Evolutionary conservation across 2,888 invertebrate species (phyloP), one percentile per base, ranked within the genome.

Genomic region (Apotomis betuletana): DNA sequence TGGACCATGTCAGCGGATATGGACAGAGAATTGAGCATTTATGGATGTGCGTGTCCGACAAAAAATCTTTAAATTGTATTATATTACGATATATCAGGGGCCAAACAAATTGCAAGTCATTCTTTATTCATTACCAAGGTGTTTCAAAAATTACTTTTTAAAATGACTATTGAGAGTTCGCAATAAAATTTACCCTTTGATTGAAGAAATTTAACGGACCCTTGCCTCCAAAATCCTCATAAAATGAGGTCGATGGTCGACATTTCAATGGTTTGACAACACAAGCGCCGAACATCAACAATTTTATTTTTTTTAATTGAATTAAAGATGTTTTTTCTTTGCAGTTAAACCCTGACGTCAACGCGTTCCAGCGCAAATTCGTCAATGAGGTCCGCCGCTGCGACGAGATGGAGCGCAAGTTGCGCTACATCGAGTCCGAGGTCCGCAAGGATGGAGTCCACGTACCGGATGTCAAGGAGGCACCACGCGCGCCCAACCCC

Each of bases 321-420:
- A n/a, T n/a, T n/a, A n/a, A n/a, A n/a, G n/a, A 10, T 49, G 3
- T 9, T 58, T 51, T 51, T 41, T 44, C 61, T 79, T 90, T 87
- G 13, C 93, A 98, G 98, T 89, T 98, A 79, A 98, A 98, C 86
- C 95, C 95, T 65, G 96, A 97, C 79, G 96, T 97, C 52, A 98
- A 97, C 89, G 96, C 96, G 51, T 98, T 98, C 89, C 98, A 98
- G 94, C 95, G 97, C 77, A 98, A 97, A 87, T 98, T 97, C 94
- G 98, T 98, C 8, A 96, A 96, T 84, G 98, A 98, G 87, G 97
- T 98, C 52, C 95, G 98, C 70, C 94, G 98, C 77, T 98, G 97
- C 90, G 98, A 98, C 86, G 98, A 98, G 89, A 96, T 98, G 97
- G 97, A 98, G 86, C 94, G 97, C 77, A 97, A 97, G 84, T 92